Evolutionary conservation across 1,140 invertebrate genomes (phyloP).

Genomic region (Cotesia typhae): DNA sequence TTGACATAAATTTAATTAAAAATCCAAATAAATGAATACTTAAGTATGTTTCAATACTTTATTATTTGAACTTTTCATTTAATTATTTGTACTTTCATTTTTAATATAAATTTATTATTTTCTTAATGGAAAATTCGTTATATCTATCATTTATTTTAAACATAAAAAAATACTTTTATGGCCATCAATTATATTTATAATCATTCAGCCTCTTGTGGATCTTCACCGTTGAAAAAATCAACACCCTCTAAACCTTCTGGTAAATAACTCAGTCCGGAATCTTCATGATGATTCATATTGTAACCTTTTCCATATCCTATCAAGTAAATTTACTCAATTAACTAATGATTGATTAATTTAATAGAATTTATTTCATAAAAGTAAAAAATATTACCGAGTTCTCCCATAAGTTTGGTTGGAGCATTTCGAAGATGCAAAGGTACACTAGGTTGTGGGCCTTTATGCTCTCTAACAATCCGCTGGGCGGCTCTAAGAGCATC

Average conservation of each 20-base stretch:
- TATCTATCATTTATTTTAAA: background rate
- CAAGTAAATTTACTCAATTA: slow-evolving; percentile 46
- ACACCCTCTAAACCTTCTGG: slow-evolving; percentile 74
- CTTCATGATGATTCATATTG: slow-evolving; percentile 68
- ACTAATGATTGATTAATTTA: slow-evolving; percentile 9
- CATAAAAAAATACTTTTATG: background rate
- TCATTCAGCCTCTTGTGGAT: slow-evolving; percentile 15
- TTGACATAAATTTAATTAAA: no score
- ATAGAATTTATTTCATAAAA: slow-evolving; percentile 3
- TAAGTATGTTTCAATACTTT: no score
- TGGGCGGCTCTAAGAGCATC: slow-evolving; percentile 71
- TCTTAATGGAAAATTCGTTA: no score
- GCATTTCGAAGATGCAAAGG: slow-evolving; percentile 83
- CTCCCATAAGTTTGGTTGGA: slow-evolving; percentile 80
- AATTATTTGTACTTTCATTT: no score
- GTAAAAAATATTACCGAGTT: slow-evolving; percentile 68
- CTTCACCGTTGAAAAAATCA: slow-evolving; percentile 68
- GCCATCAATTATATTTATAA: background rate
- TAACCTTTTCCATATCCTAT: slow-evolving; percentile 74
- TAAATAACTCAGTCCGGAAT: slow-evolving; percentile 72
- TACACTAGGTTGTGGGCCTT: slow-evolving; percentile 76
- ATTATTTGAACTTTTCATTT: no score
- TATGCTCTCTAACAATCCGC: slow-evolving; percentile 68
- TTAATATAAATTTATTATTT: no score
- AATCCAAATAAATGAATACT: no score